These are phyloP conservation scores for Ochotona princeps DNA, from an alignment of 2,113 vertebrate species.

Conservation along the genomic window DNA sequence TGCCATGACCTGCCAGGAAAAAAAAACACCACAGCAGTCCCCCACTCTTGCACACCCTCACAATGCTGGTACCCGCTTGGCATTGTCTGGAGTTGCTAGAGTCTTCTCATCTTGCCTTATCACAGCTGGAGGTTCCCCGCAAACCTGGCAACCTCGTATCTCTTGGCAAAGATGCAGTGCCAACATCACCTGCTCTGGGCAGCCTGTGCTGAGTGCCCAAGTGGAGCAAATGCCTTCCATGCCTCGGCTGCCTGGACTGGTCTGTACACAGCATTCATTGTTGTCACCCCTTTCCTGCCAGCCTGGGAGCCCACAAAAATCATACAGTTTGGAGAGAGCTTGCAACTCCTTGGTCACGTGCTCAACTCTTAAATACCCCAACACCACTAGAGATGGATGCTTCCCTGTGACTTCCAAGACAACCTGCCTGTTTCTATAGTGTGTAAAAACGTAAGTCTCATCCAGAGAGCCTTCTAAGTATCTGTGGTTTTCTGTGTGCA, in stretches of 20 bases:
- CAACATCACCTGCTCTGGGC: not conserved
- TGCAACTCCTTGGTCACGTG: not conserved
- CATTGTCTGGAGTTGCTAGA: not conserved
- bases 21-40: not conserved
- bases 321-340: conserved; percentile 6
- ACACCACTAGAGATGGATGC: not conserved
- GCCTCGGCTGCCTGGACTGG: not conserved
- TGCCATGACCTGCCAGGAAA: not conserved
- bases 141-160: not conserved
- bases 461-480: not conserved
- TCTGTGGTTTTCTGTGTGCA: not conserved
- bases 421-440: not conserved
- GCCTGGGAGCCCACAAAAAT: not conserved
- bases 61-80: not conserved
- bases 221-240: too few species aligned
- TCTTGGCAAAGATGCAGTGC: not conserved
- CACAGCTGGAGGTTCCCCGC: not conserved
- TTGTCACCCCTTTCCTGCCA: not conserved
- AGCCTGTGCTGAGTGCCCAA: not conserved
- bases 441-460: not conserved
- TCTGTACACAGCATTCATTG: not conserved
- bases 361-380: not conserved
- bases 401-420: not conserved
- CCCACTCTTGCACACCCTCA: not conserved
- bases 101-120: not conserved